These are phyloP conservation scores for Smutsia temminckii DNA, from an alignment of 2,797 vertebrate genomes.

Conservation along the genomic window DNA sequence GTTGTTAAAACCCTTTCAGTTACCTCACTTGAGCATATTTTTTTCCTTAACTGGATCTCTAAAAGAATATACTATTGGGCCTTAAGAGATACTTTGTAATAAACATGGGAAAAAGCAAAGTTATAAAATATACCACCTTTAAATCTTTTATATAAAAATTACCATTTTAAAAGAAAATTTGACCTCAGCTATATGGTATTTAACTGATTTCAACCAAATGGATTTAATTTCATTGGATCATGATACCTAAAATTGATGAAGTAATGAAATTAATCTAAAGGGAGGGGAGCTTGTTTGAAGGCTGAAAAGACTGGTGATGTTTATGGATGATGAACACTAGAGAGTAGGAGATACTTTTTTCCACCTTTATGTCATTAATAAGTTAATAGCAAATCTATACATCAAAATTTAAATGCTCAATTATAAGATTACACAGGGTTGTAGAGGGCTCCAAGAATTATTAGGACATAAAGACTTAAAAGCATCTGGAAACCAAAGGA, in stretches of 20 bases:
- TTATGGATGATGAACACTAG: not conserved
- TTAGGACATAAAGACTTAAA: slow-evolving; percentile 29
- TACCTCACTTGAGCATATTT: not conserved
- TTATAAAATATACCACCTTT: slow-evolving; percentile 16
- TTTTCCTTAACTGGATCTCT: not conserved
- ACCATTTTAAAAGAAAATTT: slow-evolving; percentile 55
- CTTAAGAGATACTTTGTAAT: slow-evolving; percentile 21
- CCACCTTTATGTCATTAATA: slow-evolving; percentile 29
- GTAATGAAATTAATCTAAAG: slow-evolving; percentile 50
- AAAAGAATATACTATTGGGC: not conserved
- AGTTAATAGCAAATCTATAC: slow-evolving; percentile 49
- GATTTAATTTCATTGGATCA: slow-evolving; percentile 57
- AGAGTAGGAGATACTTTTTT: not conserved
- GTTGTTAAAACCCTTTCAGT: slow-evolving; percentile 9
- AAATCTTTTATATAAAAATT: slow-evolving; percentile 39
- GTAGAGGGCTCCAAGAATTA: slow-evolving; percentile 30
- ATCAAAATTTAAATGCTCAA: slow-evolving; percentile 58
- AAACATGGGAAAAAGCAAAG: slow-evolving; percentile 6
- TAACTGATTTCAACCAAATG: slow-evolving; percentile 61
- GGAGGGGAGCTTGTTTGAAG: slow-evolving; percentile 14
- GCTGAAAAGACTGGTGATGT: not conserved
- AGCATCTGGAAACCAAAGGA: slow-evolving; percentile 14
- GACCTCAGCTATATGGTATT: slow-evolving; percentile 19
- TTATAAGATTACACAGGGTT: slow-evolving; percentile 5
- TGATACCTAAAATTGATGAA: slow-evolving; percentile 59